Conservation (phyloP, 1,140 invertebrate species). For the Zaprionus ornatus region DNA sequence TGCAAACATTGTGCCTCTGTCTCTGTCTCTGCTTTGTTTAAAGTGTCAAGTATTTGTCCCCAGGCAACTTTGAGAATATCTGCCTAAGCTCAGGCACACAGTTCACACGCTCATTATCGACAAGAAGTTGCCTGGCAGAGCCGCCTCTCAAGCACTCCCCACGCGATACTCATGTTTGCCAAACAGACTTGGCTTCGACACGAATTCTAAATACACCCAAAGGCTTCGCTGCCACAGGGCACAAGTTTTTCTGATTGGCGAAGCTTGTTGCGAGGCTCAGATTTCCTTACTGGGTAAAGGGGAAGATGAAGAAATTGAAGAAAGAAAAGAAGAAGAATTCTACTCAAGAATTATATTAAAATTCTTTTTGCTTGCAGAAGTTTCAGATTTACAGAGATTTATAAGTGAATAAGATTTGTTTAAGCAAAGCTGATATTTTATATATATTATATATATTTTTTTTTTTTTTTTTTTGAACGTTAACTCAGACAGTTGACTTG, state of each 20-base stretch:
- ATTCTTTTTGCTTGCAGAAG: too few species aligned
- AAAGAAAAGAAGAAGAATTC: neutral
- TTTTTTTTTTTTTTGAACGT: too few species aligned
- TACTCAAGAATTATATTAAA: too few species aligned
- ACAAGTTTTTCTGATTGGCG: neutral
- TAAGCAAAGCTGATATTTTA: too few species aligned
- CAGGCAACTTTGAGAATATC: neutral
- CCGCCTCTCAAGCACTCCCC: neutral
- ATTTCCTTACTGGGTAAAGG: neutral
- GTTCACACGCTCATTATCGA: constrained; percentile 3
- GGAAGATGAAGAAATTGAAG: neutral
- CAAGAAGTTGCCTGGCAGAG: too few species aligned
- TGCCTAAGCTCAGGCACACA: neutral
- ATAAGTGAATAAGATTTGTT: too few species aligned
- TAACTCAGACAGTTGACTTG: too few species aligned
- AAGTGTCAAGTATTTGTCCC: neutral
- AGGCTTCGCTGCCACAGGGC: neutral
- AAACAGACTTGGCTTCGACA: neutral
- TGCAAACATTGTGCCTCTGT: neutral
- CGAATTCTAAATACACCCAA: constrained; percentile 1
- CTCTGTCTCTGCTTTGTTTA: neutral
- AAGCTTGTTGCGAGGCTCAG: neutral
- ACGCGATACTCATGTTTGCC: constrained; percentile 1
- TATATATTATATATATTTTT: too few species aligned
- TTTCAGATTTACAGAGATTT: too few species aligned